phyloP scores from a whole-genome alignment of 2,888 invertebrate species.

The Melanophora roralis region DNA sequence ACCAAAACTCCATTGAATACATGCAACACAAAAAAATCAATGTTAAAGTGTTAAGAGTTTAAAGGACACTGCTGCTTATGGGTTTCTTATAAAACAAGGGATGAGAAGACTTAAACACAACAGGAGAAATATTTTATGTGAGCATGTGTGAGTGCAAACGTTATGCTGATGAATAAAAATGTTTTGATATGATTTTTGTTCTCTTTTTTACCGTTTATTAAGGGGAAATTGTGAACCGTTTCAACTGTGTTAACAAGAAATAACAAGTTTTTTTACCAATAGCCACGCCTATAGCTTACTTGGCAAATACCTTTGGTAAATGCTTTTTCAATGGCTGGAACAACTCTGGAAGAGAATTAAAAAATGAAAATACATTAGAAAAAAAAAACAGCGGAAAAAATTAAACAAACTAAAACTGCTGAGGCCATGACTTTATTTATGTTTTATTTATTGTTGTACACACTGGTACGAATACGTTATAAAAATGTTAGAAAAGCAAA shows the following conservation, averaged over 20 bases:
- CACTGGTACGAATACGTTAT: not conserved
- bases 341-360: not conserved
- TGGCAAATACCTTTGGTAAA: conserved; percentile 24
- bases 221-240: conserved; percentile 56
- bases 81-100: not conserved
- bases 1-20: not conserved
- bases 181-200: not conserved
- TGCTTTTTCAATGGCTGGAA: conserved; percentile 52
- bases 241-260: conserved; percentile 49
- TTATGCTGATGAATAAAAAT: not conserved
- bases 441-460: conserved; percentile 14
- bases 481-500: conserved; percentile 36
- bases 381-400: not conserved
- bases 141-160: conserved; percentile 6
- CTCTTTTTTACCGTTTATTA: conserved; percentile 49
- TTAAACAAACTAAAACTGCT: conserved; percentile 10
- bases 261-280: conserved; percentile 48
- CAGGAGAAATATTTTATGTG: conserved; percentile 15
- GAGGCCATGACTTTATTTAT: conserved; percentile 51
- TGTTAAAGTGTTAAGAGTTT: conserved; percentile 48
- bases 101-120: not conserved
- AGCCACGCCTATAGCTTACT: conserved; percentile 50
- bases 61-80: conserved; percentile 47
- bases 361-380: not conserved
- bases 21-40: conserved; percentile 43